Conservation (phyloP, 2,113 vertebrate genomes). For the Sceloporus tristichus region DNA sequence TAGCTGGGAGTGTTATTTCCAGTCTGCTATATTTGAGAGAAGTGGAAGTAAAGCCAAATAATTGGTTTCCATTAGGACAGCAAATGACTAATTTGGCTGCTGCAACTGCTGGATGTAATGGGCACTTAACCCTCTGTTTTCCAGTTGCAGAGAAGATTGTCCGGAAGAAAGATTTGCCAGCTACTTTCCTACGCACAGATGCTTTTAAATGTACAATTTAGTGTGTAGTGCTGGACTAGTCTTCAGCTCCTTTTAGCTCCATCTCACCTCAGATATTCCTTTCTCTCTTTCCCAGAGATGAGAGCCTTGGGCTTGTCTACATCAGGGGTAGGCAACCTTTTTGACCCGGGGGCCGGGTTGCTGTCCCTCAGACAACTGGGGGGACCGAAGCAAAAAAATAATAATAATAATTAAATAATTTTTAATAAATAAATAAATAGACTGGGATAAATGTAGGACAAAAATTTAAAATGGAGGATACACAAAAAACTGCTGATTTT, state of each 20-base stretch:
- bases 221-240: background rate
- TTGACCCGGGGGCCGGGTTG: too few species aligned
- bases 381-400: too few species aligned
- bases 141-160: background rate
- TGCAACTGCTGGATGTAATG: slow-evolving; percentile 18
- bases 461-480: too few species aligned
- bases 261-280: background rate
- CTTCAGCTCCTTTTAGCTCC: background rate
- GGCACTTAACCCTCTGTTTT: slow-evolving; percentile 55
- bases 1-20: slow-evolving; percentile 37
- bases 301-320: too few species aligned
- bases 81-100: slow-evolving; percentile 63
- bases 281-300: background rate
- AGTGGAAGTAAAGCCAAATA: slow-evolving; percentile 43
- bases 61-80: slow-evolving; percentile 68
- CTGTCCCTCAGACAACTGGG: too few species aligned
- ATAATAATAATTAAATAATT: too few species aligned
- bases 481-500: too few species aligned
- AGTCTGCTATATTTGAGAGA: slow-evolving; percentile 7
- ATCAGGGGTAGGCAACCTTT: too few species aligned
- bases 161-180: background rate
- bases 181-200: background rate
- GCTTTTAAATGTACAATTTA: background rate
- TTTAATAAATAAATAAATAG: too few species aligned
- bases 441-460: too few species aligned